Base-by-base conservation (phyloP, 2,888 invertebrate genomes). In the Troides helena region DNA sequence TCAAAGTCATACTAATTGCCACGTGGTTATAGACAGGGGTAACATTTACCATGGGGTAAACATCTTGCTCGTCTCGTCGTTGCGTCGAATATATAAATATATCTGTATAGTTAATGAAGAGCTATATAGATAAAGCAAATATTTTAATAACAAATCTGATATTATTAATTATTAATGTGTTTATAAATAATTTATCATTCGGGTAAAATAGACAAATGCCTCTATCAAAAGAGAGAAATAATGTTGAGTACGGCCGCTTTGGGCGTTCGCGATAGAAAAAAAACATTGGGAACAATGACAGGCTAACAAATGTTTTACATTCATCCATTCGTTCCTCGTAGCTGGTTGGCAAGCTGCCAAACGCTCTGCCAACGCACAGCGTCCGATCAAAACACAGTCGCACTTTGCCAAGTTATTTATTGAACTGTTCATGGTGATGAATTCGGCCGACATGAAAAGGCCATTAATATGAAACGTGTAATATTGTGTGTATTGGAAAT, bases 241-340 rank as follows among this genome's bases (percentile, higher is more conserved):
- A 30, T 30, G 7, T 10, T 39, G 10, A 39, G 39, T 39, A 39
- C 39, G 39, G 53, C 53, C 53, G n/a, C 53, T 53, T 21, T 58
- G 21, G n/a, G 12, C 30, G 30, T 30, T 59, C 50, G 59, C 50
- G 58, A 66, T 74, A 74, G 76, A 76, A 79, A 79, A 30, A 80
- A 79, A 80, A 75, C 1, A 79, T 70, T 21, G 46, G 70, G 72
- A 62, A 81, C 80, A 81, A 81, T 79, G 71, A 79, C 72, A 69
- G 72, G 76, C 77, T 77, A 80, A 83, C 81, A 81, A 85, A 85
- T 82, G 80, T 84, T 84, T 84, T 82, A 81, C 80, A 78, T 77
- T 79, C 78, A 75, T 83, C 81, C 83, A 82, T 85, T 85, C 39
- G 39, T 39, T 83, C 80, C 78, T 73, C 74, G 75, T 71, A 75